phyloP scores from a whole-genome alignment of 2,888 invertebrate genomes.

The Venusia cambrica region DNA sequence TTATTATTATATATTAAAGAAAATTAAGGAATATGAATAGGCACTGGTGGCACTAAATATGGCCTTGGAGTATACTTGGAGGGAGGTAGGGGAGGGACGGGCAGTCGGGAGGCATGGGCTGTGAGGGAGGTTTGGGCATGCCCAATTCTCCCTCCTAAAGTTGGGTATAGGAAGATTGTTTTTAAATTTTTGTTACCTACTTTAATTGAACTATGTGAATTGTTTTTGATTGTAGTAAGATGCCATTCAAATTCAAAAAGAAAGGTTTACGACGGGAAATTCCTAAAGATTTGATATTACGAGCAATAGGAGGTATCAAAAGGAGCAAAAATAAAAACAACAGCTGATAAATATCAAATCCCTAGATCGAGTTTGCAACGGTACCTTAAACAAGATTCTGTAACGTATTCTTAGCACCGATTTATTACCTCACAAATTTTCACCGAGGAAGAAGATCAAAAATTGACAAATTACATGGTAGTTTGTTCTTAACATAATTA shows the following conservation, averaged over 20 bases:
- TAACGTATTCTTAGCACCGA: slow-evolving; percentile 6
- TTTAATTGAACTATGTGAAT: slow-evolving; percentile 16
- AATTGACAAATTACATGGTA: background rate
- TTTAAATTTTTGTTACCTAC: slow-evolving; percentile 9
- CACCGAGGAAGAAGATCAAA: too few species aligned
- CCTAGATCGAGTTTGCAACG: slow-evolving; percentile 21
- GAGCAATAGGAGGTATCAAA: slow-evolving; percentile 26
- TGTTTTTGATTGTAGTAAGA: slow-evolving; percentile 13
- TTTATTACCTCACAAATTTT: slow-evolving; percentile 4
- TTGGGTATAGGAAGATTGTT: slow-evolving; percentile 15
- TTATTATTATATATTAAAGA: too few species aligned
- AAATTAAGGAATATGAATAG: too few species aligned
- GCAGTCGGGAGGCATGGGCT: slow-evolving; percentile 20
- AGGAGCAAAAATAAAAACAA: slow-evolving; percentile 24
- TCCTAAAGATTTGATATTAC: slow-evolving; percentile 24
- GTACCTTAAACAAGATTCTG: slow-evolving; percentile 19
- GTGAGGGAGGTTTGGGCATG: slow-evolving; percentile 26
- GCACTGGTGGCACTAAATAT: too few species aligned
- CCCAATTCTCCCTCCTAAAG: slow-evolving; percentile 20
- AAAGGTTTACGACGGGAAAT: slow-evolving; percentile 20
- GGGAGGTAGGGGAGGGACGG: too few species aligned
- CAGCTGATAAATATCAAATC: slow-evolving; percentile 22
- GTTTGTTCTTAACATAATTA: too few species aligned
- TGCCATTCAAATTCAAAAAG: slow-evolving; percentile 21
- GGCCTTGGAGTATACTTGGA: too few species aligned